Conservation (phyloP, 2,113 vertebrate genomes). For the Hucho hucho region DNA sequence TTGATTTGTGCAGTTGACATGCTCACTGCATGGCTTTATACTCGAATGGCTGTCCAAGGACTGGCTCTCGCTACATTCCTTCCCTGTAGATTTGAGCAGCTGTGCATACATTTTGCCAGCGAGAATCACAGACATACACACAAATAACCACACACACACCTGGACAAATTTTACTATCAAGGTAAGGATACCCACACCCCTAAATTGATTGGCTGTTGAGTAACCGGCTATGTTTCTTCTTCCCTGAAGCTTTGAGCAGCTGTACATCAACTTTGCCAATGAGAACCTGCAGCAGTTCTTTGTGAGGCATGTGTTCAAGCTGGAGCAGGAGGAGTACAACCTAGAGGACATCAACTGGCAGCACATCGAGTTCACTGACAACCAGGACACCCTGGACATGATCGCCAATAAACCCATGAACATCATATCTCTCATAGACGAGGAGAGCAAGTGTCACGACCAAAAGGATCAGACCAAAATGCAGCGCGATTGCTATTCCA, state of each 20-base stretch:
- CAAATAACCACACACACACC: background rate
- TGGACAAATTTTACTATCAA: background rate
- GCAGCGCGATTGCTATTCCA: too few relatives aligned
- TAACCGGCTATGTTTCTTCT: background rate
- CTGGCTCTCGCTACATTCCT: background rate
- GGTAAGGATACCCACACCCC: too few relatives aligned
- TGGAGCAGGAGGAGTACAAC: slow-evolving; percentile 99
- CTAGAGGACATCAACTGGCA: slow-evolving; percentile 98
- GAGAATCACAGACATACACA: slow-evolving; percentile 74
- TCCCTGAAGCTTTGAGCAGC: slow-evolving; percentile 88
- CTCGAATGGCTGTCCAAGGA: too few relatives aligned
- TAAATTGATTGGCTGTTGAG: too few relatives aligned
- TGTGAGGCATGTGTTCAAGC: slow-evolving; percentile 94
- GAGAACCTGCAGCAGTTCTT: slow-evolving; percentile 99
- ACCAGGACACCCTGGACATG: slow-evolving; percentile 98
- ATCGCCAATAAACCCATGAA: slow-evolving; percentile 99
- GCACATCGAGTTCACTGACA: slow-evolving; percentile 98
- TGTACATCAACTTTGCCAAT: slow-evolving; percentile 98
- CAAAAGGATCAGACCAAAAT: too few relatives aligned
- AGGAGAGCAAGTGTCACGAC: too few relatives aligned
- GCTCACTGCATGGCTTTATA: too few relatives aligned
- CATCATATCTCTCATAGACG: slow-evolving; percentile 97
- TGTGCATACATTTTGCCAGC: slow-evolving; percentile 98
- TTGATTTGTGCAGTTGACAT: too few relatives aligned
- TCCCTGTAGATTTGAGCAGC: slow-evolving; percentile 87